Percentiles rank a stretch among this genome's conserved stretches.
These are phyloP conservation scores for Sinella curviseta DNA, from an alignment of 1,140 invertebrate genomes.

Conservation along the genomic window DNA sequence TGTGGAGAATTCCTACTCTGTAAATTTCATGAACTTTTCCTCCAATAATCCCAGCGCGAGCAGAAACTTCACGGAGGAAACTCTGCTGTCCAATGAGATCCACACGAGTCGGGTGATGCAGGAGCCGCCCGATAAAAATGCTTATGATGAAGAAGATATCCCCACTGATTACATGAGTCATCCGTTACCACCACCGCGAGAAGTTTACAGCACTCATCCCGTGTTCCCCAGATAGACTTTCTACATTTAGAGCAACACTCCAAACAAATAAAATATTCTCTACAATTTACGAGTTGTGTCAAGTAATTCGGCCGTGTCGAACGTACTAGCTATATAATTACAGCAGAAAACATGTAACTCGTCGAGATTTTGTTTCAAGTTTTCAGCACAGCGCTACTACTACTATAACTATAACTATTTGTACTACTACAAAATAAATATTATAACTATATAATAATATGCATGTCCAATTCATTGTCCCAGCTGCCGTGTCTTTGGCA, in stretches of 20 bases:
- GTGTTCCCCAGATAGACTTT: constrained; percentile 47
- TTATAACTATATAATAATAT: not conserved
- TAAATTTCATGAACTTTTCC: constrained; percentile 49
- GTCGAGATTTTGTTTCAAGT: too few species aligned
- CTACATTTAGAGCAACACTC: not conserved
- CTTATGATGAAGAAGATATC: constrained; percentile 42
- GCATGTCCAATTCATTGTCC: not conserved
- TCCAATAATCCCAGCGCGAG: constrained; percentile 58
- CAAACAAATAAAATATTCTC: too few species aligned
- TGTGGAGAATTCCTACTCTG: constrained; percentile 69
- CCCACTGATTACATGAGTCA: constrained; percentile 46
- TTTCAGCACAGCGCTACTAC: too few species aligned
- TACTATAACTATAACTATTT: not conserved
- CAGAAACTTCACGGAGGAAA: constrained; percentile 67
- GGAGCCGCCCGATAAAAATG: constrained; percentile 33
- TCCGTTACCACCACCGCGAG: constrained; percentile 46
- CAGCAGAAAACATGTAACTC: too few species aligned
- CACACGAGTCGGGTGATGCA: not conserved
- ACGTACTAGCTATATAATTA: too few species aligned
- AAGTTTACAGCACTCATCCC: constrained; percentile 47
- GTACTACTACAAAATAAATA: not conserved
- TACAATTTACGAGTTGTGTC: too few species aligned
- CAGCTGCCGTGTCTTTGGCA: not conserved
- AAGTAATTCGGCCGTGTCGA: too few species aligned
- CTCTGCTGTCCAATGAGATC: constrained; percentile 57